Evolutionary conservation across 1,140 invertebrate species (phyloP).

Genomic region (Manduca sexta): DNA sequence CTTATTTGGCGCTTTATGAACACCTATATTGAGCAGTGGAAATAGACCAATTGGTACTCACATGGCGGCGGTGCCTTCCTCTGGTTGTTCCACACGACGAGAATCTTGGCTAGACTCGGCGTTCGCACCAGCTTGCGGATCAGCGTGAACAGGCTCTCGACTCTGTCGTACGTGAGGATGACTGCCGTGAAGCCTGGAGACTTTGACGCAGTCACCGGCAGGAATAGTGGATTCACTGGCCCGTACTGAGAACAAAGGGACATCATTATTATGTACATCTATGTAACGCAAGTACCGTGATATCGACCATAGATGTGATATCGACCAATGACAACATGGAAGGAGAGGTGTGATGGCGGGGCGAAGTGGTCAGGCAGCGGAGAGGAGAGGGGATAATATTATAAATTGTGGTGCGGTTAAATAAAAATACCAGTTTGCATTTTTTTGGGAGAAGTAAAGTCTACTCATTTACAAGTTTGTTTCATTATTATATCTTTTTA

Average conservation of each 20-base stretch:
- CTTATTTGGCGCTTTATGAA: too few relatives aligned
- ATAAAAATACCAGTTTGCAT: too few relatives aligned
- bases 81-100: constrained; percentile 96
- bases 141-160: constrained; percentile 91
- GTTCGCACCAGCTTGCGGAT: constrained; percentile 87
- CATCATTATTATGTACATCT: background rate
- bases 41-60: too few relatives aligned
- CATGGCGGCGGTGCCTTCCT: constrained; percentile 87
- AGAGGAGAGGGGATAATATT: too few relatives aligned
- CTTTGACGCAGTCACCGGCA: constrained; percentile 88
- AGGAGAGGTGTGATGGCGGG: too few relatives aligned
- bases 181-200: constrained; percentile 93
- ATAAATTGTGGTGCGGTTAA: too few relatives aligned
- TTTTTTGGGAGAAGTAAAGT: too few relatives aligned
- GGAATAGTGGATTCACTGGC: constrained; percentile 84
- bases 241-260: constrained; percentile 44
- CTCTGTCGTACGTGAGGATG: constrained; percentile 91
- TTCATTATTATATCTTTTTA: too few relatives aligned
- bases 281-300: background rate
- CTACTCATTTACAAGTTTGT: too few relatives aligned
- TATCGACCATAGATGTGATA: background rate
- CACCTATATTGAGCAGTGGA: too few relatives aligned
- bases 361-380: too few relatives aligned
- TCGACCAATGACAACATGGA: too few relatives aligned
- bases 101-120: constrained; percentile 88